These are phyloP conservation scores for honey bee (Apis mellifera) DNA, from an alignment of 1,140 invertebrate species.

Conservation along the genomic window Amel_HAv3.1 CM009945.2:962001-962500, in stretches of 20 bases:
- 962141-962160: constrained; percentile 10
- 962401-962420: too few relatives aligned
- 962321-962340: too few relatives aligned
- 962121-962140: too few relatives aligned
- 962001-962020: background rate
- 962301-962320: background rate
- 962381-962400: too few relatives aligned
- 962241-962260: background rate
- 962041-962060: background rate
- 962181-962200: background rate
- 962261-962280: background rate
- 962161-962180: background rate
- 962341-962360: too few relatives aligned
- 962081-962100: background rate
- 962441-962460: too few relatives aligned
- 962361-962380: too few relatives aligned
- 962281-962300: background rate
- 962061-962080: constrained; percentile 4
- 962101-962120: background rate
- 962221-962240: too few relatives aligned
- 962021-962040: background rate
- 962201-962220: background rate
- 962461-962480: too few relatives aligned
- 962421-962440: too few relatives aligned
- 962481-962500: too few relatives aligned